Percentiles rank a stretch among this genome's conserved stretches.
Evolutionary conservation across 2,888 invertebrate species (phyloP).

Genomic region (Drosophila cyrtoloma): DNA sequence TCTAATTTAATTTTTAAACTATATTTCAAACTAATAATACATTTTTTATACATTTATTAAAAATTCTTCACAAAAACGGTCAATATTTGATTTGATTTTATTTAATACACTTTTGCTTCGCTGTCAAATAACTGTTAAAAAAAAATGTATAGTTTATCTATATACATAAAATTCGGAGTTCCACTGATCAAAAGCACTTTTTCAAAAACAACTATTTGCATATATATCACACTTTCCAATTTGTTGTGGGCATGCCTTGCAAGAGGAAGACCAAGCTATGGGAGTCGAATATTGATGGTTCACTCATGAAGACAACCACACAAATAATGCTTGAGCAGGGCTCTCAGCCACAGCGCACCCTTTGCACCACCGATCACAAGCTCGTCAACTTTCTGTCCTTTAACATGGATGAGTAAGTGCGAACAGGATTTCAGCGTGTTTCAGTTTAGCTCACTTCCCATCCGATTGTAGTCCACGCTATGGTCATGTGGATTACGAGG

Average conservation of each 20-base stretch:
- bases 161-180: not conserved
- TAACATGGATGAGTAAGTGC: slow-evolving; percentile 68
- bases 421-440: too few species aligned
- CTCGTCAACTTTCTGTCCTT: slow-evolving; percentile 70
- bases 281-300: slow-evolving; percentile 32
- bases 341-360: slow-evolving; percentile 33
- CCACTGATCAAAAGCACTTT: not conserved
- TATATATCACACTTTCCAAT: not conserved
- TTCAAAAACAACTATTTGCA: not conserved
- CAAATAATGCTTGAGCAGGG: slow-evolving; percentile 69
- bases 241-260: slow-evolving; percentile 41
- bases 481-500: slow-evolving; percentile 40
- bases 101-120: not conserved
- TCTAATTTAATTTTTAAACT: slow-evolving; percentile 45
- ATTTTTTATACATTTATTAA: not conserved
- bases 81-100: not conserved
- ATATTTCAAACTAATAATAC: not conserved
- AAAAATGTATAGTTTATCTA: not conserved
- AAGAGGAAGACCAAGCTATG: slow-evolving; percentile 57
- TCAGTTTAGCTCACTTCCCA: not conserved
- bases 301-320: slow-evolving; percentile 61
- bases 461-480: slow-evolving; percentile 56
- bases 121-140: not conserved
- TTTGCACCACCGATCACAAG: slow-evolving; percentile 52
- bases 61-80: not conserved